Conservation (phyloP, 2,113 vertebrate genomes). For the Formicarius rufipectus region DNA sequence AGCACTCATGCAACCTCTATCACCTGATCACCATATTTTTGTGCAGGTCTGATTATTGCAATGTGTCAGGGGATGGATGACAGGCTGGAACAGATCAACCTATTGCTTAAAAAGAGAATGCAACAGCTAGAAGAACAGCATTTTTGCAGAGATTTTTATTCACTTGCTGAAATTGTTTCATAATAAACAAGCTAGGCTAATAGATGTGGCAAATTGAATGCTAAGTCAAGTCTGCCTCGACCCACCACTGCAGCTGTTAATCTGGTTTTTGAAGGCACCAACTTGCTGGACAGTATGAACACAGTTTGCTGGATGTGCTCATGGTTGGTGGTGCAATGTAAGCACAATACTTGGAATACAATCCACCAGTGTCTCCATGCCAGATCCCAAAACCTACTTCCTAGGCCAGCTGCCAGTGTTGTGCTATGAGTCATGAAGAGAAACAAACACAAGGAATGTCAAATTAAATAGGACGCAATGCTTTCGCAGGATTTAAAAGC, state of each 20-base stretch:
- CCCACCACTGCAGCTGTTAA: neutral
- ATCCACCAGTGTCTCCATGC: conserved; percentile 9
- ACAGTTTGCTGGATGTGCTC: conserved; percentile 30
- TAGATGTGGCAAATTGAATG: neutral
- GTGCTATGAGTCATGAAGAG: conserved; percentile 55
- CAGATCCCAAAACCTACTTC: conserved; percentile 50
- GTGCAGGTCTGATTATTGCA: neutral
- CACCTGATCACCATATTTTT: neutral
- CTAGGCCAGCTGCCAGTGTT: conserved; percentile 49
- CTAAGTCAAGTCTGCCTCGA: neutral
- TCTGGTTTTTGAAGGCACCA: conserved; percentile 28
- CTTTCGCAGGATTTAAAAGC: conserved; percentile 12
- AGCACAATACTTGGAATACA: conserved; percentile 38
- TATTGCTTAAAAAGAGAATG: neutral
- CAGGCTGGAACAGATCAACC: neutral
- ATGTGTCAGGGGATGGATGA: neutral
- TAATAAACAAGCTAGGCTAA: neutral
- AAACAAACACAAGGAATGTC: conserved; percentile 48
- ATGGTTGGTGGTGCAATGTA: conserved; percentile 41
- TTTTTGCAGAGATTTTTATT: neutral
- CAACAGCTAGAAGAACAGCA: neutral
- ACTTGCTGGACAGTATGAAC: neutral
- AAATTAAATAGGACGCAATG: neutral
- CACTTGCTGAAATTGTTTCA: neutral
- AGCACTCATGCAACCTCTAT: neutral